phyloP scores from a whole-genome alignment of 2,113 vertebrate genomes.

The Albula glossodonta region DNA sequence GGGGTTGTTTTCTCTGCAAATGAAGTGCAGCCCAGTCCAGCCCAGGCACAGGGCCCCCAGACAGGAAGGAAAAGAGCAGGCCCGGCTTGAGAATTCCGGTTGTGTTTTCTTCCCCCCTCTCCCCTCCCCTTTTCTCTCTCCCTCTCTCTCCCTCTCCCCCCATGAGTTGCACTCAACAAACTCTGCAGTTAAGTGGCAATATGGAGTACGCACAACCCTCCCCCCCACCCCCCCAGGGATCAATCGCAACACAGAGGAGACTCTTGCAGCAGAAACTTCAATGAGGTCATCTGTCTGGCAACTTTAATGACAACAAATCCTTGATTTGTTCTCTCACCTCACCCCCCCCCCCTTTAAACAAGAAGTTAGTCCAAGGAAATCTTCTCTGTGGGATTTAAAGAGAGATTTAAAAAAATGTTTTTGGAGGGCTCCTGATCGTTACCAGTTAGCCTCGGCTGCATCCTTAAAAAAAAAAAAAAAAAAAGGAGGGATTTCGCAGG shows the following conservation, averaged over 20 bases:
- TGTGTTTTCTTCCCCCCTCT: slow-evolving; percentile 56
- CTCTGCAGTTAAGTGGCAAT: slow-evolving; percentile 54
- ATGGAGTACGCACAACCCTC: slow-evolving; percentile 42
- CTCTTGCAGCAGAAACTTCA: slow-evolving; percentile 61
- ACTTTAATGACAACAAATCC: slow-evolving; percentile 60
- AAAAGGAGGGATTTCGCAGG: not conserved
- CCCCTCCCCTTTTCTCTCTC: slow-evolving; percentile 51
- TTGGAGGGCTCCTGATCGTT: slow-evolving; percentile 1
- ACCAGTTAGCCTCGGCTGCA: not conserved
- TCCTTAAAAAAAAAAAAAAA: too few species aligned
- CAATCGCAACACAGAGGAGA: slow-evolving; percentile 50
- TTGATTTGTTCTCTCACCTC: not conserved
- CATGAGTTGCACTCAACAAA: slow-evolving; percentile 72
- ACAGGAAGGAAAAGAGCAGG: slow-evolving; percentile 78
- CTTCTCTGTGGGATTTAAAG: slow-evolving; percentile 41
- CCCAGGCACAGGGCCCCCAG: slow-evolving; percentile 59
- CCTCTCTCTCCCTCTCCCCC: slow-evolving; percentile 47
- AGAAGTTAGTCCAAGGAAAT: slow-evolving; percentile 49
- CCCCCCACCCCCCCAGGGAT: slow-evolving; percentile 46
- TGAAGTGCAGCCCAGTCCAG: slow-evolving; percentile 41
- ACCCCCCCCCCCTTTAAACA: slow-evolving; percentile 36
- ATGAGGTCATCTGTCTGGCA: slow-evolving; percentile 63
- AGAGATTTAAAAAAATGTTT: slow-evolving; percentile 37
- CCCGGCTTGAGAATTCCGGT: slow-evolving; percentile 68
- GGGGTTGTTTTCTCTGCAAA: slow-evolving; percentile 57